Evolutionary conservation across 2,113 vertebrate species (phyloP).

Genomic region (Forbesichthys agassizii): DNA sequence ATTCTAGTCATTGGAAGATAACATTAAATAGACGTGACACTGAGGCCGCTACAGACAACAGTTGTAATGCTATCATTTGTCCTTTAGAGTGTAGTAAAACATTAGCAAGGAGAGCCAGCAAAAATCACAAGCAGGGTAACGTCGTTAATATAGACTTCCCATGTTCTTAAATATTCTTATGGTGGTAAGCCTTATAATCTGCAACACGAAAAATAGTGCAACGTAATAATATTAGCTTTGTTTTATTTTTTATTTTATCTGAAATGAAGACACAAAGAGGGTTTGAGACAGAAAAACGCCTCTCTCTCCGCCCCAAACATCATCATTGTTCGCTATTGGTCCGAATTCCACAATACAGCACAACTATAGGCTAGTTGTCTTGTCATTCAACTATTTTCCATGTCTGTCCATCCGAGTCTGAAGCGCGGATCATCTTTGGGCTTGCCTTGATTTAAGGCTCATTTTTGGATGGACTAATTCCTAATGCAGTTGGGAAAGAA

Average conservation of each 20-base stretch:
- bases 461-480: slow-evolving; percentile 36
- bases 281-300: slow-evolving; percentile 39
- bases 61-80: no score
- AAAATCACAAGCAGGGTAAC: no score
- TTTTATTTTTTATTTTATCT: background rate
- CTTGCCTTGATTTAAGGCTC: slow-evolving; percentile 47
- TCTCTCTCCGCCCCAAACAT: slow-evolving; percentile 24
- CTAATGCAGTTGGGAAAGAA: slow-evolving; percentile 37
- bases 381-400: slow-evolving; percentile 52
- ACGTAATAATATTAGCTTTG: no score
- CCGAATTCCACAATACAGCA: background rate
- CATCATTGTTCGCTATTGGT: slow-evolving; percentile 33
- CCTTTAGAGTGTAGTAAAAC: no score
- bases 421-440: background rate
- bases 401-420: background rate
- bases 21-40: no score
- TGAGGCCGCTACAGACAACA: no score
- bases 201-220: no score
- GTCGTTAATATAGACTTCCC: no score
- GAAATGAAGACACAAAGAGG: slow-evolving; percentile 66
- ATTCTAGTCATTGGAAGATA: no score
- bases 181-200: no score
- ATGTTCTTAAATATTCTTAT: no score
- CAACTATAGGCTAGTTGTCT: slow-evolving; percentile 51
- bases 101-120: no score